Evolutionary conservation across 2,888 invertebrate species (phyloP), one percentile per base, ranked within the genome.

Genomic region (Carabus problematicus): DNA sequence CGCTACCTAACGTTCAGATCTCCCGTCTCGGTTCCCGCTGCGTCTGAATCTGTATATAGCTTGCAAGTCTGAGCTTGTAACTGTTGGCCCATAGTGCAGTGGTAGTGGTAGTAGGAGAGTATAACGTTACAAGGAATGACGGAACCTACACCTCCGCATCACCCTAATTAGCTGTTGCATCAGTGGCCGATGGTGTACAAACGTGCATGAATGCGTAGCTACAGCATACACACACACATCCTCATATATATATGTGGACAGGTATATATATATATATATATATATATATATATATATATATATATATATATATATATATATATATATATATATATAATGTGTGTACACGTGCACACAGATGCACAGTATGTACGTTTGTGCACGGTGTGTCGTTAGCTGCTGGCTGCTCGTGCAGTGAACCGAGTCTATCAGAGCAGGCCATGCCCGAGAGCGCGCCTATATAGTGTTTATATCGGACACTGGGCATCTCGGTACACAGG

Each of bases 361-460:
- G 29, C 6, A n/a, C n/a, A n/a, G n/a, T n/a, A 29, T 6, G 29
- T 29, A 2, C 6, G 29, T 29, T 6, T 29, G 29, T 29, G 29
- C 29, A 29, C 19, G 9, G 52, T 52, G 52, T 52, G 52, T 52
- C 52, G 52, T 52, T 52, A 52, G 52, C 52, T 52, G 14, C 14
- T 52, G 52, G 52, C 52, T 52, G 19, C 19, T 52, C 52, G 52
- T 52, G 52, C 52, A 52, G 52, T 52, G 52, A 52, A 52, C 52
- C 52, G 52, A 52, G 52, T 52, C 52, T 52, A 52, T 52, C 52
- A 52, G 52, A 52, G 52, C 52, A 52, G 52, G 52, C 52, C 52
- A 52, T 52, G 52, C 52, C 52, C 52, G 52, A 52, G 16, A 52
- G 52, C 52, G 11, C 16, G 52, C 52, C 52, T 52, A 52, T 18